Evolutionary conservation across 2,888 invertebrate species (phyloP).

Genomic region (Hofmannophila pseudospretella): DNA sequence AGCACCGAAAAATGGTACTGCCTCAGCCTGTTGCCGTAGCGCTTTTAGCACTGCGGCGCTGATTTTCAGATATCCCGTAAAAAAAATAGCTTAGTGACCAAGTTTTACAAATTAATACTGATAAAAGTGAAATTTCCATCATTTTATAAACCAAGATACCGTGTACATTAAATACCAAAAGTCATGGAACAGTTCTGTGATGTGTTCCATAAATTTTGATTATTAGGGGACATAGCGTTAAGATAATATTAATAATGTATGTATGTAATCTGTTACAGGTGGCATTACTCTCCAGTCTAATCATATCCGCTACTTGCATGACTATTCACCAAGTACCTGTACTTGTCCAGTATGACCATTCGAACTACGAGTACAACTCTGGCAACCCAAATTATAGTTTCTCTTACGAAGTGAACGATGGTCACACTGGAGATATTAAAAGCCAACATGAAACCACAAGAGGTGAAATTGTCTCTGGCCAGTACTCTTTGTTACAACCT

Average conservation of each 20-base stretch:
- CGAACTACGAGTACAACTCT: slow-evolving; percentile 2
- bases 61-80: too few relatives aligned
- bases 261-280: slow-evolving; percentile 23
- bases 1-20: too few relatives aligned
- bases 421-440: slow-evolving; percentile 73
- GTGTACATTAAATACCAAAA: too few relatives aligned
- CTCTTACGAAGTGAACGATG: slow-evolving; percentile 75
- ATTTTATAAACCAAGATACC: too few relatives aligned
- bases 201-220: too few relatives aligned
- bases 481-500: slow-evolving; percentile 73
- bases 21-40: too few relatives aligned
- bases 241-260: slow-evolving; percentile 14
- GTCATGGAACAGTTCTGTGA: too few relatives aligned
- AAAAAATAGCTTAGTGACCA: too few relatives aligned
- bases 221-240: too few relatives aligned
- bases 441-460: slow-evolving; percentile 70
- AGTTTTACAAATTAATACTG: too few relatives aligned
- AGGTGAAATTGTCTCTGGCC: slow-evolving; percentile 72
- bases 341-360: slow-evolving; percentile 6
- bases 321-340: slow-evolving; percentile 40
- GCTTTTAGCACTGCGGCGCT: too few relatives aligned
- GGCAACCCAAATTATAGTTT: slow-evolving; percentile 68
- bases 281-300: slow-evolving; percentile 34
- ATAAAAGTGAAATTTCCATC: too few relatives aligned
- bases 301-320: slow-evolving; percentile 52